These are phyloP conservation scores for Geophilus truncorum DNA, from an alignment of 2,888 invertebrate species.

Conservation along the genomic window DNA sequence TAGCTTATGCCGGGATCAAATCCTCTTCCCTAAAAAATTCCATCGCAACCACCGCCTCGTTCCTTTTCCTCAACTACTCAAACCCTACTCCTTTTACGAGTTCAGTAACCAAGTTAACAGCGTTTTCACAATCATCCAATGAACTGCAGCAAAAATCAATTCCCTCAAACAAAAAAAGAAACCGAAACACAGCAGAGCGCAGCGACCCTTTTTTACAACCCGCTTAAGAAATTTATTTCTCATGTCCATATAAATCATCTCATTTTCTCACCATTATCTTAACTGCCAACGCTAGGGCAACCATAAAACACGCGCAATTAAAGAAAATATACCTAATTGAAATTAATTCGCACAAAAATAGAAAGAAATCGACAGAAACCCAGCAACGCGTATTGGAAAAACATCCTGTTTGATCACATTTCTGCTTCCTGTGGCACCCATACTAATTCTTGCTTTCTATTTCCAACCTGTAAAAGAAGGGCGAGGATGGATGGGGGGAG, in stretches of 20 bases:
- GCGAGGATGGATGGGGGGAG: too few relatives aligned
- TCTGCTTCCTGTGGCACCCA: too few relatives aligned
- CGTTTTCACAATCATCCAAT: constrained; percentile 15
- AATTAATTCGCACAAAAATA: neutral
- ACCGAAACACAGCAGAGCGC: neutral
- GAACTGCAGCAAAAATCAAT: constrained; percentile 7
- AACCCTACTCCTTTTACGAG: neutral
- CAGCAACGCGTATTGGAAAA: neutral
- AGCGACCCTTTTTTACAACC: neutral
- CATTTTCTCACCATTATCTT: neutral
- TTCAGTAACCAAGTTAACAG: constrained; percentile 12
- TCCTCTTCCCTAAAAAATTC: neutral
- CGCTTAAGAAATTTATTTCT: neutral
- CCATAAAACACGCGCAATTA: neutral
- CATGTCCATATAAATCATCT: constrained; percentile 7
- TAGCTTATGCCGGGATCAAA: neutral
- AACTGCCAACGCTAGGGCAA: neutral
- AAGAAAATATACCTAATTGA: neutral
- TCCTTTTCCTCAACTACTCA: neutral
- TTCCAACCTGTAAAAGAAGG: too few relatives aligned
- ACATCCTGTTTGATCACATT: neutral
- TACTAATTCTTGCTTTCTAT: too few relatives aligned
- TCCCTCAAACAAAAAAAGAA: neutral
- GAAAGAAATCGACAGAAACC: neutral
- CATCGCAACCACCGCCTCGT: neutral